These are phyloP conservation scores for Lipotes vexillifer DNA, from an alignment of 2,113 vertebrate genomes.

Conservation along the genomic window DNA sequence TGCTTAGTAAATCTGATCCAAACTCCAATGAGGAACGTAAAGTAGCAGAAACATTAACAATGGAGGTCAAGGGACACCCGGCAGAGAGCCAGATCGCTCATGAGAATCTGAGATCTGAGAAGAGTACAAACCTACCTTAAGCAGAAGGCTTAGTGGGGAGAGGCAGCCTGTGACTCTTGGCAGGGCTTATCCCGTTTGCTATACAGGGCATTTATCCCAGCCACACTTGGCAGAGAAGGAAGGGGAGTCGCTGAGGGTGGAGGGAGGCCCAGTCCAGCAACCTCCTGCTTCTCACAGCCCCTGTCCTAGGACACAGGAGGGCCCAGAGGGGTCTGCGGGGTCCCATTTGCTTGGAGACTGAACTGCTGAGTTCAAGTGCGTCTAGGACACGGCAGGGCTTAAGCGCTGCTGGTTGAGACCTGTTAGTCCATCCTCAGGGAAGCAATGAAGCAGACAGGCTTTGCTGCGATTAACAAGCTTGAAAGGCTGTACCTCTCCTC, in stretches of 20 bases:
- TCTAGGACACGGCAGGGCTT: background rate
- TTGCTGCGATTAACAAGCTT: background rate
- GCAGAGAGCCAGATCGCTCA: background rate
- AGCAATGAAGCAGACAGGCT: background rate
- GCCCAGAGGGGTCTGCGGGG: background rate
- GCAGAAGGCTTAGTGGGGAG: background rate
- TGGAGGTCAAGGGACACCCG: too few relatives aligned
- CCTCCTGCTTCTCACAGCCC: background rate
- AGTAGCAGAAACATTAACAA: background rate
- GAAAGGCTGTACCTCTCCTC: background rate
- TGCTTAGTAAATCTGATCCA: background rate
- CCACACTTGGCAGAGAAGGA: background rate
- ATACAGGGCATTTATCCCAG: background rate
- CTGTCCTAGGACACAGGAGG: background rate
- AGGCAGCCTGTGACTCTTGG: background rate
- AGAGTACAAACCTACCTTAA: background rate
- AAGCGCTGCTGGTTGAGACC: background rate
- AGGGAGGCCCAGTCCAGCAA: background rate
- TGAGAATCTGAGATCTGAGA: background rate
- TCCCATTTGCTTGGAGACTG: background rate
- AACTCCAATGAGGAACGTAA: fast-evolving
- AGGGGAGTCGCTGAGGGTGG: background rate
- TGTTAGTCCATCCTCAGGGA: background rate
- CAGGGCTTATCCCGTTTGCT: background rate
- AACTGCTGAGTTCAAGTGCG: fast-evolving